Evolutionary conservation across 1,140 invertebrate genomes (phyloP), one percentile per base, ranked within the genome.

Genomic region (Drosophila sp.): DNA sequence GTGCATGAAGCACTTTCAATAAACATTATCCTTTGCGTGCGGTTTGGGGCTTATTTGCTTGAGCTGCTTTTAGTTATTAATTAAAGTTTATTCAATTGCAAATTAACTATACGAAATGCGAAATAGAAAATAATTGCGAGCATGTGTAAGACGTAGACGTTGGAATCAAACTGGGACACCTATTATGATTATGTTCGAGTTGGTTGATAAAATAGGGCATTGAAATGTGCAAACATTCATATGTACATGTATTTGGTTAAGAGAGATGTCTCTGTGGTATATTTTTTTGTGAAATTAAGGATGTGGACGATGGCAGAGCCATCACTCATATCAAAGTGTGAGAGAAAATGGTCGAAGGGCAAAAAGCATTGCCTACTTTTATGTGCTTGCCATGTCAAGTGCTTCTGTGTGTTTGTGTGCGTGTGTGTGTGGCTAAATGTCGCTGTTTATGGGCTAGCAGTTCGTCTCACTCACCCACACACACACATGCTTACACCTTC

Each of bases 401-500:
- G 58, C 47, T 58, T 63, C 23, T 62, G 38, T 7, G 54, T 57
- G 55, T 57, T 25, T 67, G 44, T 67, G 67, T 66, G 41, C 60
- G 57, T 57, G 61, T 54, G 55, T 57, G 40, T 40, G 30, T 58
- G 60, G 30, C 61, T 81, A 81, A 86, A 86, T 78, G 72, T 77
- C 72, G 70, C 76, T 79, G 72, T 70, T 87, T 65, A 87, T 83
- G 80, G 72, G 67, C 73, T 69, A 71, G 50, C 79, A 78, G 61
- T 41, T 47, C 58, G 35, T 11, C 35, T 38, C 41, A 41, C 58
- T 56, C 60, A 47, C 25, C 41, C 47, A 72, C n/a, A 29, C 29
- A 57, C 44, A 47, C 41, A 47, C 44, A 23, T 38, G 57, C 38
- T 56, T 63, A 66, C 47, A 54, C 66, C 72, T 40, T 47, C 47